Conservation (phyloP, 2,113 vertebrate species). For the Dipodomys ordii region DNA sequence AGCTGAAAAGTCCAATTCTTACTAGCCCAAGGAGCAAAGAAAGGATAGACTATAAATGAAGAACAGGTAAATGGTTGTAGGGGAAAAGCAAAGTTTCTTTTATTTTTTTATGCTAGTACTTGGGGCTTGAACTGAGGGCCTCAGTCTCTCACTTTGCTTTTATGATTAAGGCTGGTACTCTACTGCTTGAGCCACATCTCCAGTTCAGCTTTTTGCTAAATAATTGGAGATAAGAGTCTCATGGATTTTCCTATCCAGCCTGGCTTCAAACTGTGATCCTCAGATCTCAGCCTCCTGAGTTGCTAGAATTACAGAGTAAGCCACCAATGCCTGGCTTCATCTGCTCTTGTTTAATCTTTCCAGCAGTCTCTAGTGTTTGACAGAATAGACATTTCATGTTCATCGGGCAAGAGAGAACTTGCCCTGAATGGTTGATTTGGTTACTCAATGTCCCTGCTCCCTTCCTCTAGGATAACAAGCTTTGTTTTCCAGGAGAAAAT, state of each 20-base stretch:
- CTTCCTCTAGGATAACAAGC: not conserved
- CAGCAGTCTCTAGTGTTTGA: not conserved
- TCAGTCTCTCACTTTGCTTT: too few species aligned
- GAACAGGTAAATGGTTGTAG: not conserved
- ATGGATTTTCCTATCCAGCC: too few species aligned
- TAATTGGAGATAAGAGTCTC: too few species aligned
- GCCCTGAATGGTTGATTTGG: not conserved
- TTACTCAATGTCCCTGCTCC: not conserved
- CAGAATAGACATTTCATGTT: not conserved
- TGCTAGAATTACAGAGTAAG: too few species aligned
- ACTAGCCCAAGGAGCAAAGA: not conserved
- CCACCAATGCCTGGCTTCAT: too few species aligned
- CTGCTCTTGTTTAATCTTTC: not conserved
- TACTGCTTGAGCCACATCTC: not conserved
- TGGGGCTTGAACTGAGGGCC: too few species aligned
- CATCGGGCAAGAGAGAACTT: not conserved
- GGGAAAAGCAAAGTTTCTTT: not conserved
- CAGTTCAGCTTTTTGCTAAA: not conserved
- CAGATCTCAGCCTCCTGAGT: too few species aligned
- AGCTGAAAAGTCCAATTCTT: not conserved
- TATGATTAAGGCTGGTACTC: too few species aligned
- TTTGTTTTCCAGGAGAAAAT: constrained; percentile 6
- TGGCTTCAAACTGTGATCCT: too few species aligned
- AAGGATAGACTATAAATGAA: not conserved
- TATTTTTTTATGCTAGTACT: not conserved